Evolutionary conservation across 2,888 invertebrate species (phyloP), one percentile per base, ranked within the genome.

Genomic region (Thelaira solivaga): DNA sequence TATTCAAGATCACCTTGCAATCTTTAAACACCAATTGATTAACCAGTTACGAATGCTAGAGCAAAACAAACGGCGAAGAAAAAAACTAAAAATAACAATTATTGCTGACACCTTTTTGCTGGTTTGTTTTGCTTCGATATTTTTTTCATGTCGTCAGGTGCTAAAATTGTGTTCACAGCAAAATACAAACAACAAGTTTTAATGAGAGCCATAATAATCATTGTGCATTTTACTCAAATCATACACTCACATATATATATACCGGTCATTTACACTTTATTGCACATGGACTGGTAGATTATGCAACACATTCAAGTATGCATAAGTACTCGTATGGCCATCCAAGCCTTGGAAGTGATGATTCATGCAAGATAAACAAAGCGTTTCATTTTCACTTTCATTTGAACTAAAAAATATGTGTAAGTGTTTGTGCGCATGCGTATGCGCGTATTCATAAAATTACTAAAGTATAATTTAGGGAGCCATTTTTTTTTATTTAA

Each of bases 331-430:
- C 65, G n/a, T 7, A 20, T 49, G 49, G 10, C 20, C n/a, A n/a
- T n/a, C n/a, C n/a, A n/a, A n/a, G n/a, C n/a, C 29, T 41, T 55
- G 20, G n/a, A 10, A n/a, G 31, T 49, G 22, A n/a, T n/a, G n/a
- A 59, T 41, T 62, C 51, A 57, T 41, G 31, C 47, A 11, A 34
- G 18, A 20, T 39, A 53, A 22, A 41, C 24, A 24, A 11, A 7
- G n/a, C 26, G 4, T 16, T 61, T 62, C 78, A 79, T 80, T 84
- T 86, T 86, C 84, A 83, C 84, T 85, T 86, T 86, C 84, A 55
- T 82, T 85, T 74, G 80, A 36, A 11, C 34, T 36, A 6, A 51
- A 18, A 34, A n/a, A n/a, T n/a, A n/a, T n/a, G n/a, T n/a, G n/a
- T n/a, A 13, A 7, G 29, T 57, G n/a, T 51, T 39, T 8, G n/a